Evolutionary conservation across 2,888 invertebrate species (phyloP).

Genomic region (Lasiommata megera): DNA sequence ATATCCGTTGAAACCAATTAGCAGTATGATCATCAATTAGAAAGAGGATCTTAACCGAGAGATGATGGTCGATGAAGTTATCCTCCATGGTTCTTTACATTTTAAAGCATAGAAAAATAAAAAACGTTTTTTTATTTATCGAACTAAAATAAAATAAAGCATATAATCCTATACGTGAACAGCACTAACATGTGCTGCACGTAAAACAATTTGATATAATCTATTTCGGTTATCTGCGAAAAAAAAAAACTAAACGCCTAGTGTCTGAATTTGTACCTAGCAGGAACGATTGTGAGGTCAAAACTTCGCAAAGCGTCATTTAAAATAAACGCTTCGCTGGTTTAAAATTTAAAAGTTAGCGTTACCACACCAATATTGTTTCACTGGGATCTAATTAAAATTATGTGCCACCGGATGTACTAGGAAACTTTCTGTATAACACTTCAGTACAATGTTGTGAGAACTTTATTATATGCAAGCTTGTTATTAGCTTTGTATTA

Average conservation of each 20-base stretch:
- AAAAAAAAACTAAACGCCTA: neutral
- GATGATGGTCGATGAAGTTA: too few species aligned
- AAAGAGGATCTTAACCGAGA: too few species aligned
- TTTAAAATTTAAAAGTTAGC: constrained; percentile 26
- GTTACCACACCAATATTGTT: constrained; percentile 25
- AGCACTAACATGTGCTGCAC: neutral
- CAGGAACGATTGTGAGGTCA: constrained; percentile 37
- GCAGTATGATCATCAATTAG: too few species aligned
- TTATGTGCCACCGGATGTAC: neutral
- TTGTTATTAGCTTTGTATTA: too few species aligned
- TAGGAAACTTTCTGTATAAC: neutral
- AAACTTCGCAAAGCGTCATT: constrained; percentile 55
- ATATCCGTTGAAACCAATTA: too few species aligned
- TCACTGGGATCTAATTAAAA: constrained; percentile 6
- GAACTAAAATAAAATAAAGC: neutral
- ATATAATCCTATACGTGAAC: neutral
- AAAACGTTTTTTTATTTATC: too few species aligned
- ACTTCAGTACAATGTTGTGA: neutral
- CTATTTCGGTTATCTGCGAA: neutral
- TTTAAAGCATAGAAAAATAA: too few species aligned
- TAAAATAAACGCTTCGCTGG: constrained; percentile 38
- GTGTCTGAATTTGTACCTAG: neutral
- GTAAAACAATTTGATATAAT: neutral
- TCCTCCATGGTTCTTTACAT: too few species aligned
- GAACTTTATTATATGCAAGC: neutral